Evolutionary conservation across 2,888 invertebrate species (phyloP).

Genomic region (Perizoma flavofasciatum): DNA sequence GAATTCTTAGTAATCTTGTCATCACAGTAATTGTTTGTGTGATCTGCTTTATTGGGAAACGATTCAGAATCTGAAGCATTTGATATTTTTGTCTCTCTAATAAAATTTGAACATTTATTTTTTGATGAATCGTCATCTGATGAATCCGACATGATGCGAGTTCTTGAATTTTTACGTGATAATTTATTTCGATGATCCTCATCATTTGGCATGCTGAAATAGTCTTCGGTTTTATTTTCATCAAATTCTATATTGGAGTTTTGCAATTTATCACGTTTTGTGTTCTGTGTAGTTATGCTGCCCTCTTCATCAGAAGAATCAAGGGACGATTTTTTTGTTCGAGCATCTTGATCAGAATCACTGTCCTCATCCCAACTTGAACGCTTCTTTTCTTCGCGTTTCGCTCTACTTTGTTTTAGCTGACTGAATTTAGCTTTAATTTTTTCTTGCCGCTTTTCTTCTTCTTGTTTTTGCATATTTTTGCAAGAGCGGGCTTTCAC

Average conservation of each 20-base stretch:
- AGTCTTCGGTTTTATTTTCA: conserved; percentile 76
- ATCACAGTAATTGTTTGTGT: conserved; percentile 52
- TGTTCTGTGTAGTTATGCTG: conserved; percentile 62
- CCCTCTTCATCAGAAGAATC: conserved; percentile 84
- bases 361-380: conserved; percentile 96
- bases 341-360: conserved; percentile 84
- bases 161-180: conserved; percentile 87
- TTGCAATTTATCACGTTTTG: conserved; percentile 82
- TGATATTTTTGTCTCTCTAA: conserved; percentile 82
- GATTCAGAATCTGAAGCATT: conserved; percentile 78
- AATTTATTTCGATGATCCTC: conserved; percentile 82
- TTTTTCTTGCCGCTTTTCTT: conserved; percentile 93
- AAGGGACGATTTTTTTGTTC: conserved; percentile 73
- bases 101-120: conserved; percentile 67
- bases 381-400: conserved; percentile 94
- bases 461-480: conserved; percentile 96
- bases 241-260: conserved; percentile 62
- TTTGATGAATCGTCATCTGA: conserved; percentile 87
- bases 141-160: conserved; percentile 91
- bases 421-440: conserved; percentile 95
- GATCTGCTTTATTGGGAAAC: conserved; percentile 52
- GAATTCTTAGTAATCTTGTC: conserved; percentile 69
- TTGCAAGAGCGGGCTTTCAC: conserved; percentile 97
- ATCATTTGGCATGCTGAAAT: conserved; percentile 74
- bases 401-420: conserved; percentile 93